A percentile compares a stretch with the other conserved stretches of the same genome.
These are phyloP conservation scores for Drosophila neocordata DNA, from an alignment of 1,140 invertebrate species.

Conservation along the genomic window DNA sequence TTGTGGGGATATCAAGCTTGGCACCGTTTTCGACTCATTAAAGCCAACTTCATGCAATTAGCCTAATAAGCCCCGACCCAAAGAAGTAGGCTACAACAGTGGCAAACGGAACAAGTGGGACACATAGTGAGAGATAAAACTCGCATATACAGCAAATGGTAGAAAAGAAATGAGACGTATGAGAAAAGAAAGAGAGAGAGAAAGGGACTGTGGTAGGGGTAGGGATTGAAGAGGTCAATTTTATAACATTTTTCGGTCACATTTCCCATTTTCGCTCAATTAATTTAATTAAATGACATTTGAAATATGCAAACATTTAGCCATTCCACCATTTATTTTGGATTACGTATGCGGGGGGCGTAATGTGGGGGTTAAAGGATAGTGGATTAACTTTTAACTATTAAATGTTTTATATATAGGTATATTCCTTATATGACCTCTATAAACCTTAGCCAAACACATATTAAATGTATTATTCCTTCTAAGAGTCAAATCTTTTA, in stretches of 20 bases:
- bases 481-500: no score
- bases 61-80: constrained; percentile 70
- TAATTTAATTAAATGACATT: constrained; percentile 67
- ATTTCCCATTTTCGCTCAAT: constrained; percentile 70
- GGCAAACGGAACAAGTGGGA: constrained; percentile 18
- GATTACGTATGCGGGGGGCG: background rate
- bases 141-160: background rate
- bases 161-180: background rate
- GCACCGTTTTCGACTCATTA: constrained; percentile 77
- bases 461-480: no score
- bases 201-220: no score
- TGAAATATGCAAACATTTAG: constrained; percentile 43
- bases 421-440: background rate
- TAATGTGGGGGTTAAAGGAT: background rate
- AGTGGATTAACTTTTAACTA: background rate
- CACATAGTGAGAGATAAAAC: constrained; percentile 3
- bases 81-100: constrained; percentile 45
- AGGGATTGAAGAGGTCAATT: constrained; percentile 32
- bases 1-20: constrained; percentile 44
- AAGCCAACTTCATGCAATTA: constrained; percentile 79
- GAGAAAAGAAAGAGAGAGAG: no score
- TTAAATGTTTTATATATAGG: no score
- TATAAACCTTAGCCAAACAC: no score
- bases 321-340: background rate
- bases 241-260: constrained; percentile 54